Evolutionary conservation across 2,888 invertebrate species (phyloP), one percentile per base, ranked within the genome.

Genomic region (Dasypogon diadema): DNA sequence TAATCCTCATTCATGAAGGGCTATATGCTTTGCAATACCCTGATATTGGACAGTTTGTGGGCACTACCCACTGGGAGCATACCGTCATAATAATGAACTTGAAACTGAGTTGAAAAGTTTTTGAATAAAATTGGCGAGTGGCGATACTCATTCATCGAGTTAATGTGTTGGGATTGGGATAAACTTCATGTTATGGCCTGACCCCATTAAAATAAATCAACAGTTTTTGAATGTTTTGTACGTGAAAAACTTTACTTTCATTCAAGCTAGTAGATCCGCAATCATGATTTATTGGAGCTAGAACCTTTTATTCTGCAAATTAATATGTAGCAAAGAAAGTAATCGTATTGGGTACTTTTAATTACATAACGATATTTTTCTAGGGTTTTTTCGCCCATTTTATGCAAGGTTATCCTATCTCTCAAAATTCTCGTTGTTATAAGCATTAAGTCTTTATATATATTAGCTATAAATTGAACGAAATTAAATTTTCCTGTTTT

Each of bases 401-500:
- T 14, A 48, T 51, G 1, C 51, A n/a, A n/a, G n/a, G n/a, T n/a
- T n/a, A n/a, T n/a, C 42, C 12, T n/a, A n/a, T 51, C 4, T 16
- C 51, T 1, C 18, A 51, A 4, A 12, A 30, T 51, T 14, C 54
- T 56, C 63, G 74, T 74, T 70, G 70, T 54, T 70, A 70, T 54
- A 34, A 70, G 54, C 54, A 70, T 70, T 70, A 70, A 70, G 34
- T 70, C 70, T 77, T 75, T 75, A 63, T 76, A 77, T 48, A 60
- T 75, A 76, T 76, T 74, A 74, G 58, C 68, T 72, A 76, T 74
- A 77, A 77, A 77, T 77, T 77, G 77, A 74, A 76, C 74, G 60
- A 77, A 77, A 77, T 77, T 76, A 77, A 77, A 77, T 77, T 77
- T 77, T 72, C 74, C 58, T 74, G 74, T 77, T 77, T 76, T 63